Conservation (phyloP, 2,797 vertebrate genomes). For the Syngnathus acus region DNA sequence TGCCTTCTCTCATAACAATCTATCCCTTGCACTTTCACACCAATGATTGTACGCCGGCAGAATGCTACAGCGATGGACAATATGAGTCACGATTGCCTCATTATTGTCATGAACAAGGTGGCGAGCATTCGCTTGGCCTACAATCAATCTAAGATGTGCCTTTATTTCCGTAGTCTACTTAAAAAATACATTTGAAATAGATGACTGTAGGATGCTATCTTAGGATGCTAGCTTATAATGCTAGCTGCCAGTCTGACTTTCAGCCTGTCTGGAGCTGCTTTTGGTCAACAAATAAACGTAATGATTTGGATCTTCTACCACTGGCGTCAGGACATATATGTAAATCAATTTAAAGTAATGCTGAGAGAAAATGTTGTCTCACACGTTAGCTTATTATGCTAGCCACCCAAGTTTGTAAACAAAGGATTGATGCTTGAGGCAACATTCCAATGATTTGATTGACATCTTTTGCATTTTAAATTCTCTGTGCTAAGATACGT, state of each 20-base stretch:
- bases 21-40: slow-evolving; percentile 10
- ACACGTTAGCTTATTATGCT: not conserved
- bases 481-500: slow-evolving; percentile 4
- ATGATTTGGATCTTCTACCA: not conserved
- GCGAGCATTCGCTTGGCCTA: not conserved
- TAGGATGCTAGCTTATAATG: not conserved
- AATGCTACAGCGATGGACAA: not conserved
- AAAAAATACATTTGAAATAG: too few species aligned
- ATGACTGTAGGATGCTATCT: too few species aligned
- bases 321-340: not conserved
- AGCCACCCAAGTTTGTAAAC: not conserved
- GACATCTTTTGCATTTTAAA: not conserved
- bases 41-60: not conserved
- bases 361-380: not conserved
- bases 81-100: not conserved
- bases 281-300: not conserved
- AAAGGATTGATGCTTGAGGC: not conserved
- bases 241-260: not conserved
- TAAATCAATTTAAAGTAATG: not conserved
- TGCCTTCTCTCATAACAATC: not conserved
- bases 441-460: too few species aligned
- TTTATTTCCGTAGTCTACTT: too few species aligned
- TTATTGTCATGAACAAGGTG: not conserved
- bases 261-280: not conserved
- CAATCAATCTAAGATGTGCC: too few species aligned